phyloP scores from a whole-genome alignment of 2,113 vertebrate species.

The Poecilia latipinna region DNA sequence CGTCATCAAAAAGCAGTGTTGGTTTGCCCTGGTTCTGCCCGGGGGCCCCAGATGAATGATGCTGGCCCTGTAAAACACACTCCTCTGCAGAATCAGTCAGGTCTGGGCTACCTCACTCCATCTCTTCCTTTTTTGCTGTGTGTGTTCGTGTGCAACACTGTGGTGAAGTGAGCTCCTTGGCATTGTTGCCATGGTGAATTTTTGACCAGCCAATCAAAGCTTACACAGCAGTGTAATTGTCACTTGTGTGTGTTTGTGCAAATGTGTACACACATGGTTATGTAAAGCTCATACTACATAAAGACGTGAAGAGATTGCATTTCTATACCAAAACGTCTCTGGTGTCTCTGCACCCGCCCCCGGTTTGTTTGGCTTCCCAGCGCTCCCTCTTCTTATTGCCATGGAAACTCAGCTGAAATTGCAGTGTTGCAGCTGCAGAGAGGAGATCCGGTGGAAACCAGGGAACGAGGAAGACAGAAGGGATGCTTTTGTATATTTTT shows the following conservation, averaged over 20 bases:
- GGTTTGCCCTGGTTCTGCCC: too few relatives aligned
- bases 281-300: neutral
- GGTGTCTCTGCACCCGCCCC: slow-evolving; percentile 11
- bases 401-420: slow-evolving; percentile 60
- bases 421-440: slow-evolving; percentile 26
- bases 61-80: too few relatives aligned
- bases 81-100: neutral
- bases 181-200: slow-evolving; percentile 60
- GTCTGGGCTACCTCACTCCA: too few relatives aligned
- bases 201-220: slow-evolving; percentile 51
- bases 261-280: too few relatives aligned
- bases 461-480: neutral
- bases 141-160: neutral
- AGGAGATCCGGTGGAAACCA: slow-evolving; percentile 5
- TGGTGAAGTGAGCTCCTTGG: slow-evolving; percentile 22
- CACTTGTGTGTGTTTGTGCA: slow-evolving; percentile 2
- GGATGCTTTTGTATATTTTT: neutral
- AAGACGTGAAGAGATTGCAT: neutral
- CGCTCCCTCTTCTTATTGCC: slow-evolving; percentile 43
- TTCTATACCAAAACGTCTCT: neutral
- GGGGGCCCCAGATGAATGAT: too few relatives aligned
- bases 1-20: too few relatives aligned
- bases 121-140: neutral
- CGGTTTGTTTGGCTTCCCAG: slow-evolving; percentile 24
- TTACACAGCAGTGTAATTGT: slow-evolving; percentile 19